Conservation (phyloP, 2,113 vertebrate species). For the Hyperoodon ampullatus region DNA sequence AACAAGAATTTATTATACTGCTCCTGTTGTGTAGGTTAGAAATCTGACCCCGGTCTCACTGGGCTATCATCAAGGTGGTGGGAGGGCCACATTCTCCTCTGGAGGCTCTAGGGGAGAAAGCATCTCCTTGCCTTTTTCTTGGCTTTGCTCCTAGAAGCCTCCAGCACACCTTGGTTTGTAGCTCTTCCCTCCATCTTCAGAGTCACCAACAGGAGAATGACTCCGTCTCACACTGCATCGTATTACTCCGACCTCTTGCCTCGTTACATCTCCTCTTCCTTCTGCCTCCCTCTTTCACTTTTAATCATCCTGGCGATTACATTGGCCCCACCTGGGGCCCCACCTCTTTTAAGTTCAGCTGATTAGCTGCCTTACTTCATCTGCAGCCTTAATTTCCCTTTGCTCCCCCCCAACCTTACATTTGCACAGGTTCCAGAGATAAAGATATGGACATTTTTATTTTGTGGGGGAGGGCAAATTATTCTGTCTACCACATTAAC, state of each 20-base stretch:
- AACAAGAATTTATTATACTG: background rate
- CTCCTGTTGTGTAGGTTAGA: background rate
- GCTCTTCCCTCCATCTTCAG: background rate
- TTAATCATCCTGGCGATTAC: background rate
- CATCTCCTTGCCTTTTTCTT: background rate
- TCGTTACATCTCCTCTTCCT: background rate
- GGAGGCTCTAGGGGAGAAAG: background rate
- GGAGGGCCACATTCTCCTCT: background rate
- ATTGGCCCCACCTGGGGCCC: background rate
- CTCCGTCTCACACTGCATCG: background rate
- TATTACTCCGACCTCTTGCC: background rate
- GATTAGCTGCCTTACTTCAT: background rate
- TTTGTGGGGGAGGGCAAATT: accelerated
- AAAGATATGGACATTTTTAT: background rate
- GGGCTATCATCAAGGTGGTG: background rate
- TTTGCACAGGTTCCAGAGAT: background rate
- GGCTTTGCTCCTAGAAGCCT: background rate
- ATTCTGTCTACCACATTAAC: background rate
- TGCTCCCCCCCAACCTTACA: background rate
- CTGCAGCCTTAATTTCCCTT: background rate
- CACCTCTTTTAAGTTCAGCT: background rate
- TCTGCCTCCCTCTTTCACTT: background rate
- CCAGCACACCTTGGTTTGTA: background rate
- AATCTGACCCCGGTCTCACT: background rate
- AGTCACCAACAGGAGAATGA: background rate